These are phyloP conservation scores for Lutjanus argentimaculatus DNA, from an alignment of 2,797 vertebrate genomes.

Conservation along the genomic window DNA sequence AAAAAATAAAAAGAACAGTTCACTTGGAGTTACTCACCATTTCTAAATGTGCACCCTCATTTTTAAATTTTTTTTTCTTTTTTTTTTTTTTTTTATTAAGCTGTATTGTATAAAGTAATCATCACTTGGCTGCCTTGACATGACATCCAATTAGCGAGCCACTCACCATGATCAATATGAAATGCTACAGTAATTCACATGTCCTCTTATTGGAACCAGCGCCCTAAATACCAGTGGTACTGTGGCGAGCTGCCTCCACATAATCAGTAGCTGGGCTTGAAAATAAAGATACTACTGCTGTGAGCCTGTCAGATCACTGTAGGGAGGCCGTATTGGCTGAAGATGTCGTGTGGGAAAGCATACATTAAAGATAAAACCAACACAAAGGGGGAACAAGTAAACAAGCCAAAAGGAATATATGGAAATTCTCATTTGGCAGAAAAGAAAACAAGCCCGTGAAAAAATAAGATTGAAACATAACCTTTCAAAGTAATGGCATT, in stretches of 20 bases:
- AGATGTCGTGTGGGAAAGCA: background rate
- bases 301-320: background rate
- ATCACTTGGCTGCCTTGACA: conserved; percentile 53
- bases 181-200: conserved; percentile 52
- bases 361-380: conserved; percentile 9
- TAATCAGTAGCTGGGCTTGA: background rate
- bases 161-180: conserved; percentile 68
- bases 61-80: conserved; percentile 37
- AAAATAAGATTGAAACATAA: conserved; percentile 28
- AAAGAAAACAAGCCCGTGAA: conserved; percentile 4
- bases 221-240: conserved; percentile 32
- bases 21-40: background rate
- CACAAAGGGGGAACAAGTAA: conserved; percentile 12
- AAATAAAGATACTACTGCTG: conserved; percentile 13
- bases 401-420: conserved; percentile 8
- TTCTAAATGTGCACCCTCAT: conserved; percentile 15
- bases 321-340: conserved; percentile 8
- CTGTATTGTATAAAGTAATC: conserved; percentile 52
- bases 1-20: background rate
- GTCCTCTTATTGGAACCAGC: conserved; percentile 61
- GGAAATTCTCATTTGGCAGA: background rate
- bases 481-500: conserved; percentile 40
- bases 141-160: conserved; percentile 61
- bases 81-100: conserved; percentile 41
- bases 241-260: conserved; percentile 1